phyloP scores from a whole-genome alignment of 2,113 vertebrate genomes.

The Onychostruthus taczanowskii region DNA sequence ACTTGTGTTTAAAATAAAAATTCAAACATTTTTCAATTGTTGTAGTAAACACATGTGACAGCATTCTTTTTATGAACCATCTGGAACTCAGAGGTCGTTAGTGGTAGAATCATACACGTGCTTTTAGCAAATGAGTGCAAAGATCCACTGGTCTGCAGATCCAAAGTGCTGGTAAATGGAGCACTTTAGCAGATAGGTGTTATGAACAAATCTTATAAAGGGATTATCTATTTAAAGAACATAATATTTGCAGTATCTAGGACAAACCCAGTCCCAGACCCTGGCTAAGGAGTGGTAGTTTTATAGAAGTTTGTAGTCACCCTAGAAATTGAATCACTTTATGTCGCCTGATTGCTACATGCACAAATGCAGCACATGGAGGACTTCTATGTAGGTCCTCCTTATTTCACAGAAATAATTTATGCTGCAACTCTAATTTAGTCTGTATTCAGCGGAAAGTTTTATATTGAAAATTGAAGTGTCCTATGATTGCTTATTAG shows the following conservation, averaged over 20 bases:
- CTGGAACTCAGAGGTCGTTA: background rate
- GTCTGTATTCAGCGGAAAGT: background rate
- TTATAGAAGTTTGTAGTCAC: background rate
- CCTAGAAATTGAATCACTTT: background rate
- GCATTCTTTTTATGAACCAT: background rate
- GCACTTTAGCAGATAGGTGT: background rate
- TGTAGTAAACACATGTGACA: background rate
- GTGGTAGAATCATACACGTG: background rate
- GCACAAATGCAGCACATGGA: accelerated
- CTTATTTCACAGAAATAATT: background rate
- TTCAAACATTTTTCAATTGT: background rate
- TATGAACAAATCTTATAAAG: background rate
- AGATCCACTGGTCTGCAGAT: background rate
- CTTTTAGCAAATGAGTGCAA: background rate
- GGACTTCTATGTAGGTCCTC: background rate
- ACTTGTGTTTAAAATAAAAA: background rate
- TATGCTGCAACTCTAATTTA: background rate
- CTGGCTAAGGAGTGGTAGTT: background rate
- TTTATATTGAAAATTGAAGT: conserved; percentile 2
- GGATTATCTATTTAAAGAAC: background rate
- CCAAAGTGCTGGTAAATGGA: accelerated
- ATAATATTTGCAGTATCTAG: background rate
- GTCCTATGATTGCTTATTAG: background rate
- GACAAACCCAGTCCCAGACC: background rate
- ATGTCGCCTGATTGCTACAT: background rate